These are phyloP conservation scores for Acrocephalus arundinaceus DNA, from an alignment of 2,113 vertebrate genomes.

Conservation along the genomic window DNA sequence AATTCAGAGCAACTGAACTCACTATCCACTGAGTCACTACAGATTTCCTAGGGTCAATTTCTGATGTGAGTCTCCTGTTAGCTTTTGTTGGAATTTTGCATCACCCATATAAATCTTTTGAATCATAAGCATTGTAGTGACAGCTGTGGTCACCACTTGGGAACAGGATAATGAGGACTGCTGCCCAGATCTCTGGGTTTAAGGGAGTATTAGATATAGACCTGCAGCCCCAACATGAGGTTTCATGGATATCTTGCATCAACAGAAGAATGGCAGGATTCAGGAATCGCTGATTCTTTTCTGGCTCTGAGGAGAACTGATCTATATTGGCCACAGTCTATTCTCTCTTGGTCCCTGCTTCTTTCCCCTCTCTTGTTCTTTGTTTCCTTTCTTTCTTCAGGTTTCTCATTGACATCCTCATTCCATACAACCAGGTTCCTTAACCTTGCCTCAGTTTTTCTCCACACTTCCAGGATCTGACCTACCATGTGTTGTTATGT, in stretches of 20 bases:
- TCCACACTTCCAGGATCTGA: background rate
- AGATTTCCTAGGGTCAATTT: background rate
- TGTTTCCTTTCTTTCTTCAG: background rate
- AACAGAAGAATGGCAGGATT: background rate
- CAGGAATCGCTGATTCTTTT: background rate
- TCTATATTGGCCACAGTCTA: accelerated
- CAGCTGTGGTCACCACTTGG: background rate
- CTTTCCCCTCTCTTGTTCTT: background rate
- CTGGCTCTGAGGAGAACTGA: background rate
- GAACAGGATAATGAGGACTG: background rate
- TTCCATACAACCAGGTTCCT: background rate
- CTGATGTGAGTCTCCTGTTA: background rate
- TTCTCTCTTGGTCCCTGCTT: background rate
- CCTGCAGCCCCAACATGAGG: accelerated
- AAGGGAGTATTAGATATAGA: background rate
- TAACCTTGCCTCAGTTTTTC: background rate
- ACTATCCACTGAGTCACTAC: background rate
- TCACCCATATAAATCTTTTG: background rate
- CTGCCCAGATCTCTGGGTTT: background rate
- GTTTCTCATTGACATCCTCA: background rate
- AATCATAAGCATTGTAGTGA: background rate
- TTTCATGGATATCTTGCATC: background rate
- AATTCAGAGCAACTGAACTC: background rate
- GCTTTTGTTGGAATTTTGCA: background rate
- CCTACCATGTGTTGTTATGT: background rate